phyloP scores from a whole-genome alignment of 1,140 invertebrate species.

The Penaeus vannamei region DNA sequence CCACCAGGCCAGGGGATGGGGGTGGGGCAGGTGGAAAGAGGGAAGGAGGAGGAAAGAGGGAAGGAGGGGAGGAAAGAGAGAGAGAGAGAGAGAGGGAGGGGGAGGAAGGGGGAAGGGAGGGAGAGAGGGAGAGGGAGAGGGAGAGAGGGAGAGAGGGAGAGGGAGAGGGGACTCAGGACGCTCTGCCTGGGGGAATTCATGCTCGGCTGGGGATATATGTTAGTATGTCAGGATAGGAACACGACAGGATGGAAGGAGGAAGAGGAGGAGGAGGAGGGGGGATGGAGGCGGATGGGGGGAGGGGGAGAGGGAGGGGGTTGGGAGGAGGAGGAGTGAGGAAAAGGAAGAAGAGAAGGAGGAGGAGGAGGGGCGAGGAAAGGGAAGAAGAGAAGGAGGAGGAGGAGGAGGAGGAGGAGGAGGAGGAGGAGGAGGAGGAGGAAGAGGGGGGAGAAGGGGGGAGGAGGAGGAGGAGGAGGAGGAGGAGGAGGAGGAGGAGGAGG shows the following conservation, averaged over 20 bases:
- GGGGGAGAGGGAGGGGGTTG: neutral
- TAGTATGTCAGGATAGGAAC: neutral
- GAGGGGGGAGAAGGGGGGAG: too few species aligned
- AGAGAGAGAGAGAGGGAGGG: neutral
- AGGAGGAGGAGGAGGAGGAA: neutral
- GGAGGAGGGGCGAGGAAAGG: neutral
- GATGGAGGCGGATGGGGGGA: constrained; percentile 1
- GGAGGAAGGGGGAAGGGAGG: neutral
- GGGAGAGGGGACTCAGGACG: neutral
- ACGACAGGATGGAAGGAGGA: constrained; percentile 14
- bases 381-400: neutral
- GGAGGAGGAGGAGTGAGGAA: neutral
- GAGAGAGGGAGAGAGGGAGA: neutral
- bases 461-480: neutral
- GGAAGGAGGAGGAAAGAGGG: too few species aligned
- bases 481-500: neutral
- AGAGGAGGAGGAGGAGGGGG: constrained; percentile 21
- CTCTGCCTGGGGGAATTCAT: too few species aligned
- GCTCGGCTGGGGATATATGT: neutral
- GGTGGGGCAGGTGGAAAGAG: neutral
- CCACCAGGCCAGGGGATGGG: neutral
- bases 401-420: neutral
- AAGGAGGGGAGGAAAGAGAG: neutral
- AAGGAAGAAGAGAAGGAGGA: neutral
- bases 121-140: neutral